Conservation (phyloP, 2,113 vertebrate genomes). For the Lophius piscatorius region DNA sequence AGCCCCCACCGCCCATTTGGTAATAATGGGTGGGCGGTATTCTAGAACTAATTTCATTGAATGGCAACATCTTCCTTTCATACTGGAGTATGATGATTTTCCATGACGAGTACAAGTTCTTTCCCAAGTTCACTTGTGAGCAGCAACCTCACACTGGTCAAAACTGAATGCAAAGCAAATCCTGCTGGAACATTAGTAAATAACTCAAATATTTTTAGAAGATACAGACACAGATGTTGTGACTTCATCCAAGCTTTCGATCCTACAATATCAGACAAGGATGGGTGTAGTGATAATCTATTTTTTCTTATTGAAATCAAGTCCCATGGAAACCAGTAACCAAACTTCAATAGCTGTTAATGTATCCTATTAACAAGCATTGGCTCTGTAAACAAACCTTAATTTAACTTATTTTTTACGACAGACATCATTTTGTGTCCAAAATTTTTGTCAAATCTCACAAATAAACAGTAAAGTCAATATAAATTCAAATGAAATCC, state of each 20-base stretch:
- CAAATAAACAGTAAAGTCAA: no score
- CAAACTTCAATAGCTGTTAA: constrained; percentile 2
- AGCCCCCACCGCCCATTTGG: constrained; percentile 21
- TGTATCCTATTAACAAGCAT: neutral
- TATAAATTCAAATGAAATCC: constrained; percentile 4
- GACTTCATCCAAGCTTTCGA: neutral
- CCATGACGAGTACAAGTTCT: constrained; percentile 35
- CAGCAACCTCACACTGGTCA: constrained; percentile 29
- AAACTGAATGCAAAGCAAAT: constrained; percentile 13
- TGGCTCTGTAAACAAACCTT: neutral
- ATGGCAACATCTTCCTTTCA: constrained; percentile 47
- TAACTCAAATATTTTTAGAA: neutral
- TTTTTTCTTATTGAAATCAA: constrained; percentile 15
- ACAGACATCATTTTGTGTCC: neutral
- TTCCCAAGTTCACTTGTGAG: constrained; percentile 30
- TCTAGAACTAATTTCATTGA: constrained; percentile 27
- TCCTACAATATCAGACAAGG: no score
- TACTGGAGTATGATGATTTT: constrained; percentile 19
- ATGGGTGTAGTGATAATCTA: neutral
- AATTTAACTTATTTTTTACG: neutral
- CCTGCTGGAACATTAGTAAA: constrained; percentile 9
- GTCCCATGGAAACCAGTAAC: constrained; percentile 2
- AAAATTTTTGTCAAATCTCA: constrained; percentile 6
- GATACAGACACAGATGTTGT: neutral
- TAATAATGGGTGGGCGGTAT: constrained; percentile 24